Conservation (phyloP, 2,113 vertebrate genomes). For the Telmatochromis sp. region DNA sequence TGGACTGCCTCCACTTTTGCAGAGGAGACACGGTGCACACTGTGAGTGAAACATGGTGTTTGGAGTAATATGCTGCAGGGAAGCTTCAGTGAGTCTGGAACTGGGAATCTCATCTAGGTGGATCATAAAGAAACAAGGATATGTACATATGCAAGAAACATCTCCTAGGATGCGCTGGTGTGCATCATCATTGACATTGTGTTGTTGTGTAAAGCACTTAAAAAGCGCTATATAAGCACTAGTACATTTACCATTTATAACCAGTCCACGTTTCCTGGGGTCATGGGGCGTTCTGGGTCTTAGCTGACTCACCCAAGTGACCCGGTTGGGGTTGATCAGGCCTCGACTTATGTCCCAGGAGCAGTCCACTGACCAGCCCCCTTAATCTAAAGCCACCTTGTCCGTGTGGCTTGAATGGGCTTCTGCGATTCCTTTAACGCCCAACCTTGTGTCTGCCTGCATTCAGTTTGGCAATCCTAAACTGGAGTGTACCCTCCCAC, state of each 20-base stretch:
- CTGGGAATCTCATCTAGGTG: background rate
- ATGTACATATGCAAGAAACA: background rate
- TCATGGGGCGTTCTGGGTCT: background rate
- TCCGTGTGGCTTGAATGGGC: background rate
- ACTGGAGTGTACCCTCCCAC: background rate
- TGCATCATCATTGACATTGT: background rate
- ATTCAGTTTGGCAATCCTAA: background rate
- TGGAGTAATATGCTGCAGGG: rapidly evolving
- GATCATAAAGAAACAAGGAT: background rate
- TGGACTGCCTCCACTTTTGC: background rate
- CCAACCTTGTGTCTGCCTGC: background rate
- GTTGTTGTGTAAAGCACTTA: background rate
- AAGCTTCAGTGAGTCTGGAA: background rate
- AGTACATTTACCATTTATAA: background rate
- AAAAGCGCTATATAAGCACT: background rate
- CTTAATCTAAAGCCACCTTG: background rate
- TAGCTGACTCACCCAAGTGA: background rate
- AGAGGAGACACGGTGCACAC: background rate
- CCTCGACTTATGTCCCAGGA: background rate
- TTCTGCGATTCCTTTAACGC: rapidly evolving
- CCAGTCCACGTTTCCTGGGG: background rate
- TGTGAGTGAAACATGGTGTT: background rate
- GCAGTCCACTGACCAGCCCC: background rate
- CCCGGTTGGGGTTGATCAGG: background rate
- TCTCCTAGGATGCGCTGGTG: background rate